Evolutionary conservation across 30 jellyfish, hydroid and myxozoan species (phyloP).

Genomic region (Aurelia sp.): DNA sequence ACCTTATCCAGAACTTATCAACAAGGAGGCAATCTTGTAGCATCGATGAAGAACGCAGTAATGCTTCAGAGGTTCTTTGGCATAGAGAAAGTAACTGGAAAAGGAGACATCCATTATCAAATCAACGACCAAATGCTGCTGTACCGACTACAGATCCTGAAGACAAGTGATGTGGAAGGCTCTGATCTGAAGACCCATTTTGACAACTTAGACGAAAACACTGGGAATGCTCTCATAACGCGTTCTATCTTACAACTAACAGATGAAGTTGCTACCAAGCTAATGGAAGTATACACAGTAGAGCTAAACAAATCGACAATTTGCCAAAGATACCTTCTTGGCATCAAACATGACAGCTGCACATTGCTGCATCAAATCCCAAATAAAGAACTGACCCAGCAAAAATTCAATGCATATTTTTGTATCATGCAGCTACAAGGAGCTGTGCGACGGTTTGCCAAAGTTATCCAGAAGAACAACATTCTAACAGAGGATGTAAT

Average conservation of each 20-base stretch:
- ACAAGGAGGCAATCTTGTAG: neutral
- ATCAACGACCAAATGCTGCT: conserved; percentile 17
- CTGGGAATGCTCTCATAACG: conserved; percentile 19
- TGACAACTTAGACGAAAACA: conserved; percentile 3
- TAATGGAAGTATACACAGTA: neutral
- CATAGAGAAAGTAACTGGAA: conserved; percentile 20
- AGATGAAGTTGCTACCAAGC: conserved; percentile 4
- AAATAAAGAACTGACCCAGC: neutral
- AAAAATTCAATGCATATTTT: conserved; percentile 36
- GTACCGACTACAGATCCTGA: conserved; percentile 7
- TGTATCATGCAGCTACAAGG: conserved; percentile 56
- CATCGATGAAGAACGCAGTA: conserved; percentile 16
- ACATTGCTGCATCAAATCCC: conserved; percentile 25
- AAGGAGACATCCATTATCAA: conserved; percentile 2
- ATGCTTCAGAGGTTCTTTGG: conserved; percentile 40
- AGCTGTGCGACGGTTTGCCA: neutral
- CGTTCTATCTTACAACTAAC: conserved; percentile 1
- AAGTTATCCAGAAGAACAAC: neutral
- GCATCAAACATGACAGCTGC: conserved; percentile 38
- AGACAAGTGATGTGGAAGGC: neutral
- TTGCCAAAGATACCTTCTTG: conserved; percentile 28
- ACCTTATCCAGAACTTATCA: conserved; percentile 30
- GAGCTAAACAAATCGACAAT: conserved; percentile 4
- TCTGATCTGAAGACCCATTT: conserved; percentile 1
- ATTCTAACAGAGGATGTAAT: neutral